Base-by-base conservation (phyloP, 1,140 invertebrate genomes). In the Calycopis cecrops region DNA sequence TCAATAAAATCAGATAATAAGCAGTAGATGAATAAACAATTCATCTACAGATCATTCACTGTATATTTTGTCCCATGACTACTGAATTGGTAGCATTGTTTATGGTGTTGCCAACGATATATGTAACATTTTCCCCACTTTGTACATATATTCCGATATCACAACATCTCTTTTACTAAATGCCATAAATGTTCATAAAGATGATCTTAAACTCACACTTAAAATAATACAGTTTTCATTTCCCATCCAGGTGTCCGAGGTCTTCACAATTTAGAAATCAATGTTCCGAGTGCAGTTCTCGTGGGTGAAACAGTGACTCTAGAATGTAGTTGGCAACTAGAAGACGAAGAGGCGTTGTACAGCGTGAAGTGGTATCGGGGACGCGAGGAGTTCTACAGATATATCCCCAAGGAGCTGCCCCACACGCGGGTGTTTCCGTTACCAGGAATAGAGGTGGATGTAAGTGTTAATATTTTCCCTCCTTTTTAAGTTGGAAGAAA, bases 281-380 rank as follows among this genome's bases (percentile, higher is more conserved):
- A 88, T 60, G 90, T 92, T 11, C 93, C 93, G 17, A 82, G 84
- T 49, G 91, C 92, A 51, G 92, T 93, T 28, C 75, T 89, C 53
- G 88, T 90, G 1, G 92, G 92, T 1, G 91, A 92, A 65, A 90
- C 90, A 9, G 91, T 92, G 17, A 90, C 89, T 12, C 78, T 95
- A 21, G 90, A 91, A 48, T 95, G 94, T 73, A 88, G 91, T 60
- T 95, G 93, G 85, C 92, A 94, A 65, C 79, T 94, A 35, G 92
- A 93, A 66, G 81, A 85, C 40, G 85, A 91, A 21, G 91, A 90
- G 55, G 78, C 90, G 8, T 85, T 95, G 4, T 95, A 95, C 79
- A 92, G 92, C 4, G 91, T 95, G 60, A 94, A 94, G 80, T 95
- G 93, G 93, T 94, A 94, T 75, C 81, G 91, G 42, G 90, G 91